Evolutionary conservation across 2,797 vertebrate genomes (phyloP), one percentile per base, ranked within the genome.

Genomic region (Galagoides demidoff): DNA sequence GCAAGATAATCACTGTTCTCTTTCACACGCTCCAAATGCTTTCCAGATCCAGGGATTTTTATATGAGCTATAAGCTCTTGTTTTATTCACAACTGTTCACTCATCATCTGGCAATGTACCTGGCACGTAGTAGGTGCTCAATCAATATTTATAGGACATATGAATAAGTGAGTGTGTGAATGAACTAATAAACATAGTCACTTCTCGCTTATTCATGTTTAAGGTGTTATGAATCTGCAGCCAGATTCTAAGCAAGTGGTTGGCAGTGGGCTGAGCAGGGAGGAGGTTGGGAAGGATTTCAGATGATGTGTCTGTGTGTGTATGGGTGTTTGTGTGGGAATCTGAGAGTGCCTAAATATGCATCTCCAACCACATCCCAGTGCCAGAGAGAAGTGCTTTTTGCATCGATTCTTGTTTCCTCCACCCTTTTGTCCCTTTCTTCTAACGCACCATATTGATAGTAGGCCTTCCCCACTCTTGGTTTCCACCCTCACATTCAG

Each of bases 291-390:
- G 71, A 89, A 92, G 83, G 84, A 85, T 76, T 95, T 95, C 84
- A 90, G 95, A 97, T 97, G 96, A 96, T 89, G 95, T 94, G 94
- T 97, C 97, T 97, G 83, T 49, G 39, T 87, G 95, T 87, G 95
- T 87, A 95, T 97, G 97, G 96, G 97, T 96, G 95, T 97, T 78
- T 93, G 96, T 94, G 94, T 97, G 95, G 97, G 95, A 97, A 83
- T 90, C 79, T 85, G 71, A 76, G 71, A 86, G 45, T 61, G 96
- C 71, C 96, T 94, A 92, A 96, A 94, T 96, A 90, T 90, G 94
- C 86, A 89, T 89, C 91, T 94, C 70, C 77, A 86, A 95, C 85
- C 71, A 91, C 22, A 39, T 76, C 49, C 61, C 43, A 49, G 84
- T 90, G 84, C 92, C 96, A 96, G 91, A 81, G 95, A 88, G 81